Conservation (phyloP, 2,888 invertebrate species). For the Cantharis rustica region DNA sequence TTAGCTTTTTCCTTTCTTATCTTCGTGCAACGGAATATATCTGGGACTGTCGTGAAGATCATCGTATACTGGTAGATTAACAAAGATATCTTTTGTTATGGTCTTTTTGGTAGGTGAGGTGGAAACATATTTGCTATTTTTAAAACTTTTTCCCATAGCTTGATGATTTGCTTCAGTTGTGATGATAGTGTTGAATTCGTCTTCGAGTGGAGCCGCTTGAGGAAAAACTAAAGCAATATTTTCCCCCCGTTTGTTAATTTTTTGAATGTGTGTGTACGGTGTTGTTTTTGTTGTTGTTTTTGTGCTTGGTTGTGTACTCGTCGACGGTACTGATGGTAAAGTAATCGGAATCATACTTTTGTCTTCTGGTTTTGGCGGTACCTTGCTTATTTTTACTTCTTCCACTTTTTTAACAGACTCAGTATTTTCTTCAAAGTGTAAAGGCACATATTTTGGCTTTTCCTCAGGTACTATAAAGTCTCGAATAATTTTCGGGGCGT, state of each 20-base stretch:
- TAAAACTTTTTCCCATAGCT: conserved; percentile 1
- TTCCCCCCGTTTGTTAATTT: conserved; percentile 45
- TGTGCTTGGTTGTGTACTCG: background rate
- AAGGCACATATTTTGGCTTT: conserved; percentile 50
- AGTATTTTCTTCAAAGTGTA: conserved; percentile 46
- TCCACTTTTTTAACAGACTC: background rate
- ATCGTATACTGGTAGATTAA: conserved; percentile 53
- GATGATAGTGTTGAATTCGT: background rate
- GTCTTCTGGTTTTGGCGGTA: background rate
- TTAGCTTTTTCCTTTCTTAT: conserved; percentile 5
- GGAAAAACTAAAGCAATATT: conserved; percentile 25
- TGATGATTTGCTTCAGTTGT: background rate
- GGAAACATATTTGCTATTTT: background rate
- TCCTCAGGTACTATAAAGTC: conserved; percentile 49
- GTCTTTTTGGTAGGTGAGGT: background rate
- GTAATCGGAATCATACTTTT: background rate
- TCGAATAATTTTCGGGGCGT: conserved; percentile 71
- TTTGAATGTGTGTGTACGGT: conserved; percentile 51
- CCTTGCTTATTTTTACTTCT: background rate
- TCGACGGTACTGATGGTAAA: background rate
- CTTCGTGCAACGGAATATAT: conserved; percentile 49
- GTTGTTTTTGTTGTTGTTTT: conserved; percentile 37
- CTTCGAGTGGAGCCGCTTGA: background rate
- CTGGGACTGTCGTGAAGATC: conserved; percentile 45
- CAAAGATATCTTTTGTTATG: conserved; percentile 31